Evolutionary conservation across 1,140 invertebrate genomes (phyloP), one percentile per base, ranked within the genome.

Genomic region (Triops longicaudatus): DNA sequence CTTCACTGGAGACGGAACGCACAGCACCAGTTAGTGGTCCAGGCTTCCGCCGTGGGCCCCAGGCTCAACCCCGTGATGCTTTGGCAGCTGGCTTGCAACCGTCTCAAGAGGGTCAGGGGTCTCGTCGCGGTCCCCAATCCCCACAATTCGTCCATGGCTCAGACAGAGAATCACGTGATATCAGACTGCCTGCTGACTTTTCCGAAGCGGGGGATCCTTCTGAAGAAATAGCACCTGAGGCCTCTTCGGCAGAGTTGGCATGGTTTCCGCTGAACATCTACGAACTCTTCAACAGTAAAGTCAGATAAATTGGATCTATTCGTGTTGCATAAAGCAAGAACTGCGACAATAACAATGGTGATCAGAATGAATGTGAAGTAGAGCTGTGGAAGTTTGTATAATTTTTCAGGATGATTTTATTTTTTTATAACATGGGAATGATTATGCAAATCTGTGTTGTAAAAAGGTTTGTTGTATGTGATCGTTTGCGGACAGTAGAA

Each of bases 91-190:
- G 17, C 1, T 31, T 0, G 10, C 73, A 73, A 73, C 73, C 73
- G 12, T n/a, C n/a, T 4, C 26, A 44, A 42, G 26, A 44, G 22
- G 74, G 74, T 12, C 74, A 75, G n/a, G 74, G 74, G 14, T 75
- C 31, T 17, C 26, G 74, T 17, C 27, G 74, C 11, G 74, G 74
- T 17, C 74, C 74, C 14, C 74, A 75, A 44, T 26, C 50, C 17
- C 50, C 50, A 14, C 10, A 17, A 22, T 63, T 9, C 22, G 10
- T 63, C 50, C 50, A 3, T 6, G 22, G 14, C 7, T 22, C 14
- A 63, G 50, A 63, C 10, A 63, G 50, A 63, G 50, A 63, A 5
- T 63, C 50, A 10, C 50, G 50, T 63, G 50, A 63, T 63, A 63
- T 63, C 50, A 17, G 50, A 22, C 14, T 22, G 14, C 50, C 50